phyloP scores from a whole-genome alignment of 1,140 invertebrate genomes.

The Plutomurus gul region DNA sequence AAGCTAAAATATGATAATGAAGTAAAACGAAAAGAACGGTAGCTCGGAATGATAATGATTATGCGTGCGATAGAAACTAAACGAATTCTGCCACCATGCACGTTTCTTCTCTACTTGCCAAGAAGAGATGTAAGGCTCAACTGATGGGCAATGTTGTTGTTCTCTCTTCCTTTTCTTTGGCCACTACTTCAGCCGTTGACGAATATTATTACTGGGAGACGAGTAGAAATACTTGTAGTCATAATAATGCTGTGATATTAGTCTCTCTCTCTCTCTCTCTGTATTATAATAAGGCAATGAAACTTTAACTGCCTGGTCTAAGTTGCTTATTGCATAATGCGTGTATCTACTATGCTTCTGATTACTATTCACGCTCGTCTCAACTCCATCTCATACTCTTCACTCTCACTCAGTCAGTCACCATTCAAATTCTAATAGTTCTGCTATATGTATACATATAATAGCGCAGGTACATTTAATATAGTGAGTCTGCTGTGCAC shows the following conservation, averaged over 20 bases:
- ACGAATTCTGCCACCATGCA: conserved; percentile 4
- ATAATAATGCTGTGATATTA: conserved; percentile 5
- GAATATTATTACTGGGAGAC: neutral
- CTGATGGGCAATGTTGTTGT: neutral
- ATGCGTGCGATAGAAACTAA: neutral
- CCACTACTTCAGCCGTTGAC: neutral
- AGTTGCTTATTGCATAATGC: conserved; percentile 11
- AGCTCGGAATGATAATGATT: conserved; percentile 21
- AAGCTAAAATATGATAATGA: conserved; percentile 12
- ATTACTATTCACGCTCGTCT: conserved; percentile 17
- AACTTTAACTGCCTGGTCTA: conserved; percentile 6
- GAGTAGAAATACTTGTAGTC: neutral
- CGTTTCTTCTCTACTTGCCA: neutral
- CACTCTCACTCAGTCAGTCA: too few relatives aligned
- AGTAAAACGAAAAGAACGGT: conserved; percentile 15
- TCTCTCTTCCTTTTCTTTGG: neutral
- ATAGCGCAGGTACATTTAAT: too few relatives aligned
- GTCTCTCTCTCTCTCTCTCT: too few relatives aligned
- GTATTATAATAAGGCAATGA: conserved; percentile 28
- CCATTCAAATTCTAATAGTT: too few relatives aligned
- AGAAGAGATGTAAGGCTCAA: neutral
- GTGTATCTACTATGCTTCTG: too few relatives aligned
- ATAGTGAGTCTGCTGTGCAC: too few relatives aligned
- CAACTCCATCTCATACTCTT: neutral
- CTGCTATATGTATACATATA: too few relatives aligned